Evolutionary conservation across 2,888 invertebrate genomes (phyloP).

Genomic region (Agrotis clavis): DNA sequence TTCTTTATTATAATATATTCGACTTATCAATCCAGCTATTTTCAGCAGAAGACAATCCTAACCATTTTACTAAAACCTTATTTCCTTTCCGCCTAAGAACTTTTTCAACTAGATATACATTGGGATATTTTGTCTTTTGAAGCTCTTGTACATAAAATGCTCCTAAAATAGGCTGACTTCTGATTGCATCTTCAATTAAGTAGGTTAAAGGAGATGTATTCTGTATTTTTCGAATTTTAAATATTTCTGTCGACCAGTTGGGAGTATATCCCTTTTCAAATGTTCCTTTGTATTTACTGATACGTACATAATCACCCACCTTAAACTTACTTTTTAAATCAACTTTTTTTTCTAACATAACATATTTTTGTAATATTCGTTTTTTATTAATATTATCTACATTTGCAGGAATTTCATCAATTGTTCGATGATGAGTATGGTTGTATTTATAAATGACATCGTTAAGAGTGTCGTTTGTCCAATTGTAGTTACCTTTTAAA

Average conservation of each 20-base stretch:
- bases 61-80: constrained; percentile 1
- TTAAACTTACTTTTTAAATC: constrained; percentile 35
- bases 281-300: neutral
- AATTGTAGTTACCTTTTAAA: neutral
- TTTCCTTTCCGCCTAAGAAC: neutral
- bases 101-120: neutral
- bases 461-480: too few relatives aligned
- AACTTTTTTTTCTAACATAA: constrained; percentile 11
- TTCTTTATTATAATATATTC: too few relatives aligned
- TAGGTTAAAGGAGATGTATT: constrained; percentile 53
- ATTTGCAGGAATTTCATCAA: too few relatives aligned
- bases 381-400: neutral
- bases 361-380: neutral
- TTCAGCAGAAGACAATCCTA: neutral
- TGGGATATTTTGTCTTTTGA: neutral
- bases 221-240: constrained; percentile 44
- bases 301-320: too few relatives aligned
- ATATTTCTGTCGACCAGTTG: constrained; percentile 60
- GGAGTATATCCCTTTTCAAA: constrained; percentile 16
- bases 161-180: constrained; percentile 1
- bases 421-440: too few relatives aligned
- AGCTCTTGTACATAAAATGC: neutral
- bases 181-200: constrained; percentile 41
- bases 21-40: neutral
- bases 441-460: too few relatives aligned